Percentiles rank a stretch among this genome's conserved stretches.
Evolutionary conservation across 2,888 invertebrate genomes (phyloP).

Genomic region (Eilema depressum): DNA sequence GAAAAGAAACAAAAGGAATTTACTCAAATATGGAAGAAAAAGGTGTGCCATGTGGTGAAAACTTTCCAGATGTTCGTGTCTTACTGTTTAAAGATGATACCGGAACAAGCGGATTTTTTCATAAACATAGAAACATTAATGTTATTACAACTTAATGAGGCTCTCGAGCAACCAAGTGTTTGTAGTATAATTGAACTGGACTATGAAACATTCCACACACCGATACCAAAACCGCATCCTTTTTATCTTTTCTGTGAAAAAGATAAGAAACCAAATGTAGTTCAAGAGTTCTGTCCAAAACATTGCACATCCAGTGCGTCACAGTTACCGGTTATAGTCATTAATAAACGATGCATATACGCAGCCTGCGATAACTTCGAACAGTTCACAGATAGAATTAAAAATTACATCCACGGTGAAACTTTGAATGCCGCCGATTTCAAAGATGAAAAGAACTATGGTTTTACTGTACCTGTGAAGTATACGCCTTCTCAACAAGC

Average conservation of each 20-base stretch:
- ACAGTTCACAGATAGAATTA: slow-evolving; percentile 67
- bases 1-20: slow-evolving; percentile 63
- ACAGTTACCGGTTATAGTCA: slow-evolving; percentile 72
- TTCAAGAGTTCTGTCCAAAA: slow-evolving; percentile 70
- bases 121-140: slow-evolving; percentile 79
- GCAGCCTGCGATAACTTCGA: slow-evolving; percentile 77
- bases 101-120: slow-evolving; percentile 79
- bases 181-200: slow-evolving; percentile 71
- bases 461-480: slow-evolving; percentile 65
- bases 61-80: slow-evolving; percentile 75
- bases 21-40: slow-evolving; percentile 70
- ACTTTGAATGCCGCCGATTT: slow-evolving; percentile 65
- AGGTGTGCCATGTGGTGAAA: slow-evolving; percentile 76
- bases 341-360: slow-evolving; percentile 76
- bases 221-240: slow-evolving; percentile 68
- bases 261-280: slow-evolving; percentile 63
- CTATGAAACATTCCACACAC: slow-evolving; percentile 56
- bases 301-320: slow-evolving; percentile 70
- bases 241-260: slow-evolving; percentile 75
- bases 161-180: slow-evolving; percentile 63
- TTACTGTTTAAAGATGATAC: slow-evolving; percentile 72
- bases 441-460: slow-evolving; percentile 65
- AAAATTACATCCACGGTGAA: slow-evolving; percentile 63
- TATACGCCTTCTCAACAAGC: slow-evolving; percentile 61
- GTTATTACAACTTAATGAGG: slow-evolving; percentile 73